Evolutionary conservation across 2,113 vertebrate species (phyloP).

Genomic region (Datnioides undecimradiatus): DNA sequence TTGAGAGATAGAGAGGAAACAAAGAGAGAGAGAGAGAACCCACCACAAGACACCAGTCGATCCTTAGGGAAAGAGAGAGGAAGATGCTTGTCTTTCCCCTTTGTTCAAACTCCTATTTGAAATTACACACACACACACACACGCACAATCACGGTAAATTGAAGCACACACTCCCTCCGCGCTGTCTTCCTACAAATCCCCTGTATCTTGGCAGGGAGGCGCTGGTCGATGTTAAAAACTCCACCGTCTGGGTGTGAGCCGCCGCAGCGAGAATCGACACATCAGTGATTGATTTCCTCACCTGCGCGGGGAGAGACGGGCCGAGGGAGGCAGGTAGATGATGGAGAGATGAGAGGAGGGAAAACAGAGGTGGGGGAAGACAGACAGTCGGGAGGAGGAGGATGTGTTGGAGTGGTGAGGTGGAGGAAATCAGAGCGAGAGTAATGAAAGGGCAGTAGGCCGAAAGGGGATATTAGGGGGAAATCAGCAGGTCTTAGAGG

Average conservation of each 20-base stretch:
- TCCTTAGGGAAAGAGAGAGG: conserved; percentile 16
- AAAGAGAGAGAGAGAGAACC: conserved; percentile 20
- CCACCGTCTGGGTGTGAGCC: conserved; percentile 47
- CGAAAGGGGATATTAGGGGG: conserved; percentile 3
- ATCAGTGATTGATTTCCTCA: conserved; percentile 74
- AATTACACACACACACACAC: conserved; percentile 33
- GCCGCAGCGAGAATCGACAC: conserved; percentile 53
- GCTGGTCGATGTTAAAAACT: conserved; percentile 54
- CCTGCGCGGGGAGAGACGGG: conserved; percentile 37
- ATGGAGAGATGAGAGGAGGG: conserved; percentile 45
- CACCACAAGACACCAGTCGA: conserved; percentile 10
- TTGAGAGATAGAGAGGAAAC: conserved; percentile 15
- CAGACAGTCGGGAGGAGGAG: not conserved
- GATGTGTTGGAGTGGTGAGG: not conserved
- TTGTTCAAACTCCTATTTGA: conserved; percentile 46
- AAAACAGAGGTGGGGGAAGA: conserved; percentile 12
- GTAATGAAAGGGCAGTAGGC: conserved; percentile 44
- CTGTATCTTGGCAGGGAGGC: conserved; percentile 23
- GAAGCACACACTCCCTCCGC: not conserved
- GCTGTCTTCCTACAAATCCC: conserved; percentile 5
- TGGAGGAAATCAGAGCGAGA: conserved; percentile 36
- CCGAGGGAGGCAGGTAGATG: conserved; percentile 46
- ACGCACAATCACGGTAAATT: not conserved
- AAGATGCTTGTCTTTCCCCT: conserved; percentile 35
- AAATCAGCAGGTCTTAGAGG: not conserved